These are phyloP conservation scores for Ganaspis sp. DNA, from an alignment of 1,140 invertebrate genomes.

Conservation along the genomic window DNA sequence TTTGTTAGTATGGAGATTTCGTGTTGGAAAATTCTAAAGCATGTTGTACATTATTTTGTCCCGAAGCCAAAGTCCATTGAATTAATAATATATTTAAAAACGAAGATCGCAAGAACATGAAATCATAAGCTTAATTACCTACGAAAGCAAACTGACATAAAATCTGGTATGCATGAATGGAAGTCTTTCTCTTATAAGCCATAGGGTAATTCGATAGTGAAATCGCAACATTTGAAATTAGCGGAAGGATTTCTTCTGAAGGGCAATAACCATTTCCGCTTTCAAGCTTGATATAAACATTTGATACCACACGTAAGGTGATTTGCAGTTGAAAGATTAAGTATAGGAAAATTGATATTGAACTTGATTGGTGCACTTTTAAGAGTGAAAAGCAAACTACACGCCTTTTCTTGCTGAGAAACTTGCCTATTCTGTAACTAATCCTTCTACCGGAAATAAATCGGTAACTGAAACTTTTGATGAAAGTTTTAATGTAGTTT, in stretches of 20 bases:
- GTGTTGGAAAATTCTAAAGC: no score
- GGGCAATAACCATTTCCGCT: conserved; percentile 5
- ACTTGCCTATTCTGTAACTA: neutral
- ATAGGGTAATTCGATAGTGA: neutral
- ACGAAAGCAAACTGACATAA: no score
- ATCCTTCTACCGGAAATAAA: neutral
- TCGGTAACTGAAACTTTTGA: neutral
- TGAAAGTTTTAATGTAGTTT: no score
- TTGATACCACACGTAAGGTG: conserved; percentile 9
- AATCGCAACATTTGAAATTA: neutral
- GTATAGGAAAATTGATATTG: conserved; percentile 10
- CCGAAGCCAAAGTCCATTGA: no score
- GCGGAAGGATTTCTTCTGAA: conserved; percentile 4
- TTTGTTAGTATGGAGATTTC: no score
- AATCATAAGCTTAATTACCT: no score
- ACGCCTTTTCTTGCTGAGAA: neutral
- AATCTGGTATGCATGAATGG: neutral
- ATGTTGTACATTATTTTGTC: no score
- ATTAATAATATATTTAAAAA: no score
- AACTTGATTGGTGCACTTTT: neutral
- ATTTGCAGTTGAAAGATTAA: neutral
- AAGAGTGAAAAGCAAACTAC: conserved; percentile 6
- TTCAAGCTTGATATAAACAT: conserved; percentile 4
- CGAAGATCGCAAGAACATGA: no score
- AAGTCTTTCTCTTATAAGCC: neutral